phyloP scores from a whole-genome alignment of 2,888 invertebrate species.

The Xestia rhomboidea region DNA sequence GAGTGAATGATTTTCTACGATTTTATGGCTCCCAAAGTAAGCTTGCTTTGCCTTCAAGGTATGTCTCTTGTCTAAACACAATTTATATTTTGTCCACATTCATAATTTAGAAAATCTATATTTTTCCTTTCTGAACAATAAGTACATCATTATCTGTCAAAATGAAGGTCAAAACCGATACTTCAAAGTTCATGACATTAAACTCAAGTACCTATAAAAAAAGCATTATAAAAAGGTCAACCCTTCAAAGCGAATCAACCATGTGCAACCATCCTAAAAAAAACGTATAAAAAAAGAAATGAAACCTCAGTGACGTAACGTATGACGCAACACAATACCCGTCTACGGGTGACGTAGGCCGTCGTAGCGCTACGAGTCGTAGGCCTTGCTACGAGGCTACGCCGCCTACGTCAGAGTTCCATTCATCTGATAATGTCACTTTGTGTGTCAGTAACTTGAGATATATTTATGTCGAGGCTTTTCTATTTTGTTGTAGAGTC shows the following conservation, averaged over 20 bases:
- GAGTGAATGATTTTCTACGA: neutral
- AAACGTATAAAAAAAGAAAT: slow-evolving; percentile 20
- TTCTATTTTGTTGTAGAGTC: slow-evolving; percentile 22
- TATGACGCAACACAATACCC: slow-evolving; percentile 33
- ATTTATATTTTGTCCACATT: neutral
- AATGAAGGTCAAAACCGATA: slow-evolving; percentile 18
- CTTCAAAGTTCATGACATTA: slow-evolving; percentile 38
- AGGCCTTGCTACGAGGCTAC: slow-evolving; percentile 65
- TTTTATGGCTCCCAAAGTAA: neutral
- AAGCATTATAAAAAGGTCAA: slow-evolving; percentile 32
- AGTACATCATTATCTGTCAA: neutral
- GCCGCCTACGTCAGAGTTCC: slow-evolving; percentile 65
- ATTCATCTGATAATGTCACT: slow-evolving; percentile 67
- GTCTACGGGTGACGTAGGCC: slow-evolving; percentile 43
- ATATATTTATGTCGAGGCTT: slow-evolving; percentile 35
- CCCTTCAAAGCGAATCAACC: slow-evolving; percentile 24
- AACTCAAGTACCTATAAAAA: neutral
- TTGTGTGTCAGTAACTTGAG: slow-evolving; percentile 56
- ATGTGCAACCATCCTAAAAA: slow-evolving; percentile 26
- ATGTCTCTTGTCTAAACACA: neutral
- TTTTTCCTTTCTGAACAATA: neutral
- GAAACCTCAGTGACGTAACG: slow-evolving; percentile 29
- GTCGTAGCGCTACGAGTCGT: slow-evolving; percentile 66
- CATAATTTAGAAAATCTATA: neutral
- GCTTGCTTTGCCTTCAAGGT: neutral